A percentile compares a stretch with the other conserved stretches of the same genome.
Conservation (phyloP, 2,888 invertebrate species). For the Leptopilina drosophilae region DNA sequence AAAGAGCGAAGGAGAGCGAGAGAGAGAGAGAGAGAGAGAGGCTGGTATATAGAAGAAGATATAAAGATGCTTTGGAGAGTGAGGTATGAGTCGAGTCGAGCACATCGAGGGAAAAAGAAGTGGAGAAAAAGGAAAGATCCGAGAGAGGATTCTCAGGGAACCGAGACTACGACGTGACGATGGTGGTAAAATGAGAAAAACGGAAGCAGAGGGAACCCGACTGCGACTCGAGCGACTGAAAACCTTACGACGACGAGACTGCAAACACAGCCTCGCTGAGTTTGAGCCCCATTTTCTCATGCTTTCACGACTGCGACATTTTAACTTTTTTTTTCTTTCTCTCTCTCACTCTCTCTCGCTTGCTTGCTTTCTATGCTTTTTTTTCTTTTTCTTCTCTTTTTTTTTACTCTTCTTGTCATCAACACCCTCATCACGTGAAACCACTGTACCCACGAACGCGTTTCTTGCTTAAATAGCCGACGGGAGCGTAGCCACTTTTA, state of each 20-base stretch:
- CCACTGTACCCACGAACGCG: slow-evolving; percentile 25
- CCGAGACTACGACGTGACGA: slow-evolving; percentile 40
- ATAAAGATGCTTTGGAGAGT: slow-evolving; percentile 16
- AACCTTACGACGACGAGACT: slow-evolving; percentile 41
- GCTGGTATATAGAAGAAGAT: not conserved
- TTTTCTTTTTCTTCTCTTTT: not conserved
- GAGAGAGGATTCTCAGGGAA: slow-evolving; percentile 27
- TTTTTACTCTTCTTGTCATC: slow-evolving; percentile 30
- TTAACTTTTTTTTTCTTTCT: slow-evolving; percentile 29
- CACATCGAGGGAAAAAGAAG: slow-evolving; percentile 24
- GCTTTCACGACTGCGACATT: slow-evolving; percentile 39
- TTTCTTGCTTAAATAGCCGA: slow-evolving; percentile 29
- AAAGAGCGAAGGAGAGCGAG: not conserved
- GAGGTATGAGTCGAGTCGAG: slow-evolving; percentile 39
- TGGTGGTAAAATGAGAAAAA: slow-evolving; percentile 37
- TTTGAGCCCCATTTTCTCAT: slow-evolving; percentile 30
- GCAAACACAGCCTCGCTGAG: slow-evolving; percentile 41
- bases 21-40: not conserved
- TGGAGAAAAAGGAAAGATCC: slow-evolving; percentile 34
- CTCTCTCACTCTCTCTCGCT: not conserved
- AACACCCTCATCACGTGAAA: slow-evolving; percentile 27
- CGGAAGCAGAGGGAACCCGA: slow-evolving; percentile 31
- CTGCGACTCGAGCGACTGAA: slow-evolving; percentile 33
- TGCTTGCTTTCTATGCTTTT: not conserved
- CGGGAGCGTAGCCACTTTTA: slow-evolving; percentile 28